phyloP scores from a whole-genome alignment of 2,888 invertebrate species.

The Andricus curvator region DNA sequence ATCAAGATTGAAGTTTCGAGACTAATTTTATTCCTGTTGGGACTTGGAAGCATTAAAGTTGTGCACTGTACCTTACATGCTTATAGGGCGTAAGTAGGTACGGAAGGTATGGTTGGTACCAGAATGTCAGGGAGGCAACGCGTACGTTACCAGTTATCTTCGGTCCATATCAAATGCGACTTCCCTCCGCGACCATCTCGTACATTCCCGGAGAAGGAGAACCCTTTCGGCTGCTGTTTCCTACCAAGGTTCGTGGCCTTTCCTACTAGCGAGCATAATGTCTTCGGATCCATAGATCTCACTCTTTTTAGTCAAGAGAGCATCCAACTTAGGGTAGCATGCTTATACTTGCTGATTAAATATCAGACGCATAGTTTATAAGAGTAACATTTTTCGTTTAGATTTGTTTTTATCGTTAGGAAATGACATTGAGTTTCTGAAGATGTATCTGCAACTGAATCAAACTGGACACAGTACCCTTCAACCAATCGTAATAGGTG shows the following conservation, averaged over 20 bases:
- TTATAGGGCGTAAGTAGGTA: conserved; percentile 1
- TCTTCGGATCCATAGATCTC: background rate
- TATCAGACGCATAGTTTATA: too few species aligned
- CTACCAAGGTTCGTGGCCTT: background rate
- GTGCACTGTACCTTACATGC: background rate
- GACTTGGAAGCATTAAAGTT: background rate
- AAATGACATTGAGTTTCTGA: too few species aligned
- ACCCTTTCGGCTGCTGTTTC: background rate
- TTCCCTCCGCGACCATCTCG: conserved; percentile 26
- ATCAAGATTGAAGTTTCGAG: background rate
- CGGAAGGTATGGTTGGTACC: conserved; percentile 4
- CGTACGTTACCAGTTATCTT: conserved; percentile 76
- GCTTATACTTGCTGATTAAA: background rate
- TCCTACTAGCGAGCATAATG: background rate
- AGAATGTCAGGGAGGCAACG: conserved; percentile 70
- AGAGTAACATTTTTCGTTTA: too few species aligned
- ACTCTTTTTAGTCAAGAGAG: background rate
- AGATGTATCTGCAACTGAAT: too few species aligned
- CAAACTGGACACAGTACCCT: too few species aligned
- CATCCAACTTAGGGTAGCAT: background rate
- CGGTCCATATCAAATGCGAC: conserved; percentile 77
- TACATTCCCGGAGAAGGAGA: background rate
- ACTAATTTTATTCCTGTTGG: background rate
- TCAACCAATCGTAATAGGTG: too few species aligned
- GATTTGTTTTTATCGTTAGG: too few species aligned